Conservation (phyloP, 2,113 vertebrate genomes). For the Spea multiplicata region DNA sequence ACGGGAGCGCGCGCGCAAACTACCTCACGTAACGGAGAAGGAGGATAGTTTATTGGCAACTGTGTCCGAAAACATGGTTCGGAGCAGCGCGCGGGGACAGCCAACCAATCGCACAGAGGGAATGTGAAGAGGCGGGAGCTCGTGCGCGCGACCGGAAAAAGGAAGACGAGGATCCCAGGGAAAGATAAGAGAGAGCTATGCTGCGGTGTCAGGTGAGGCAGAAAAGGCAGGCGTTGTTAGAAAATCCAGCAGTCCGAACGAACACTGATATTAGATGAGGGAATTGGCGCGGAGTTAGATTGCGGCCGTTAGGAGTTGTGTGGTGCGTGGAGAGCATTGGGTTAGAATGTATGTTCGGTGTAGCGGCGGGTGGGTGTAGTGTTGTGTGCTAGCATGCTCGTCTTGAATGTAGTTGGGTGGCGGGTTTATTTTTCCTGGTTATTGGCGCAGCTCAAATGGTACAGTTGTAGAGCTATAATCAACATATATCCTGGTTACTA, state of each 20-base stretch:
- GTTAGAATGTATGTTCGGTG: too few species aligned
- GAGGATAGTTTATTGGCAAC: accelerated
- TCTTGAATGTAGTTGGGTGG: too few species aligned
- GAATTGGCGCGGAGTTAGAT: background rate
- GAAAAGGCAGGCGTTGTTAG: background rate
- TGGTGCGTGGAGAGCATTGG: background rate
- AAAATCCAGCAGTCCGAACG: too few species aligned
- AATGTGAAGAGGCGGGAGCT: constrained; percentile 18
- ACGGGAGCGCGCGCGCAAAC: background rate
- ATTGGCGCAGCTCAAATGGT: too few species aligned
- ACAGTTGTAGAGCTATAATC: too few species aligned
- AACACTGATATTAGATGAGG: too few species aligned
- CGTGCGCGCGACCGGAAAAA: constrained; percentile 8
- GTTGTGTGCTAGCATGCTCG: too few species aligned
- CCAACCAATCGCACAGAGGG: background rate
- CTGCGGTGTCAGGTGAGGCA: constrained; percentile 22
- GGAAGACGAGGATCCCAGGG: background rate
- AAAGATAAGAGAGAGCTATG: constrained; percentile 5
- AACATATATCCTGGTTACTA: too few species aligned
- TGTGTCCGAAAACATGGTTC: background rate
- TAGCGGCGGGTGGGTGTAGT: too few species aligned
- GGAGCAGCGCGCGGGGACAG: background rate
- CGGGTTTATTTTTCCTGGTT: too few species aligned
- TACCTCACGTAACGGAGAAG: background rate
- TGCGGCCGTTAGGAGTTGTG: background rate